Base-by-base conservation (phyloP, 1,140 invertebrate species). In the Halictus rubicundus region DNA sequence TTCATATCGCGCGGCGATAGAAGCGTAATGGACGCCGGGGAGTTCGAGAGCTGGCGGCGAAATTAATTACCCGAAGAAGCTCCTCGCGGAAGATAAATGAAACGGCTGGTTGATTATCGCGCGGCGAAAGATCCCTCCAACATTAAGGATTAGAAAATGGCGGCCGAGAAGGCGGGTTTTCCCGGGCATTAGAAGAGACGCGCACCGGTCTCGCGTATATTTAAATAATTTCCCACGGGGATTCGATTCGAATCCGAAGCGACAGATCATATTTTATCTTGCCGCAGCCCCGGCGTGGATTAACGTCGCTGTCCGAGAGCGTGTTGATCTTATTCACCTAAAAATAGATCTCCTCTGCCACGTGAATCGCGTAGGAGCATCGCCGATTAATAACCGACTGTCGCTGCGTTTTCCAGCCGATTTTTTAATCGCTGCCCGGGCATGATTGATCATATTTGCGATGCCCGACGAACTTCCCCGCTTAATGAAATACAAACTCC, bases 141-240 rank as follows among this genome's bases (percentile, higher is more conserved):
- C 14, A 19, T 5, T 7, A 19, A 8, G 39, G 32, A 14, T 49
- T 57, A n/a, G 19, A 57, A 21, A 8, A 14, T 23, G 7, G 10
- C n/a, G 37, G 6, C 21, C 12, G 2, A 1, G 10, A 46, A 12
- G 14, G 14, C 10, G 10, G 42, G 10, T 12, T 14, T 46, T 14
- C 42, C 42, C 12, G 8, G 1, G 42, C 5, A 42, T 9, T 42
- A 27, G 6, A 6, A 23, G 19, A n/a, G n/a, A 21, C 23, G 49
- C 39, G 61, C 23, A 42, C 27, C 21, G 37, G n/a, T 21, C 9
- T 19, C 59, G 6, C 14, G 27, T 73, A 74, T 54, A 54, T 65
- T 74, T 69, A 77, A 77, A 77, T 77, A 69, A 77, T 77, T 77
- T 77, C 74, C 74, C 74, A 16, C 5, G 74, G 57, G 74, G n/a